Evolutionary conservation across 2,113 vertebrate genomes (phyloP), one percentile per base, ranked within the genome.

Genomic region (Nannospalax galili): DNA sequence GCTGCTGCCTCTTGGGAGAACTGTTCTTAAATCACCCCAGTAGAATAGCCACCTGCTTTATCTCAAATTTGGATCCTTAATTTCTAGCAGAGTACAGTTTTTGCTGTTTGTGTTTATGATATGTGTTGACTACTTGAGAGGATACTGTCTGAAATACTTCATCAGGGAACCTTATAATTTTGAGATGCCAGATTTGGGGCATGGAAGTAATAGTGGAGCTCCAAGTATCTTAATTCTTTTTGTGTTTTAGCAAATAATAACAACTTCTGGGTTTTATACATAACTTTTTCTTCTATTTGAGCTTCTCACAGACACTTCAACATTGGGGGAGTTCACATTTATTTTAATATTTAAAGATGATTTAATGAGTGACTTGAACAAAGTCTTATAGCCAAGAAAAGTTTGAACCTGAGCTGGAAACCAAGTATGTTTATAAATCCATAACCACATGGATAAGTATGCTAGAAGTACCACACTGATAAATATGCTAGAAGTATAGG

Each of bases 21-120:
- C 32, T 62, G 56, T 73, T 48, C 37, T 56, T 48, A 58, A 89
- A 9, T n/a, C 4, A 90, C 7, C 10, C 7, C 74, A 77, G 78
- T 72, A 42, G 3, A 88, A 20, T 56, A 52, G 32, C 75, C 79
- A 60, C 37, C 52, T 91, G 14, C 32, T 28, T 72, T 65, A 48
- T 92, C 94, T 95, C 45, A 58, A 87, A 65, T 79, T 90, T 75
- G 17, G 56, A 70, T 72, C 1, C 42, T 93, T 72, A 15, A 20
- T 88, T 80, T 90, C 48, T 64, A 69, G 52, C 1, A 70, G 37
- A 88, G 40, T n/a, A 10, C 2, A 37, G 8, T 11, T 58, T 7
- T 40, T 62, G 15, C 14, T 94, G 0, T 78, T 67, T 70, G 62
- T 62, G 35, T 30, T 79, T 37, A 37, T n/a, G 9, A 3, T 70